Conservation (phyloP, 2,888 invertebrate genomes). For the Limulus polyphemus region DNA sequence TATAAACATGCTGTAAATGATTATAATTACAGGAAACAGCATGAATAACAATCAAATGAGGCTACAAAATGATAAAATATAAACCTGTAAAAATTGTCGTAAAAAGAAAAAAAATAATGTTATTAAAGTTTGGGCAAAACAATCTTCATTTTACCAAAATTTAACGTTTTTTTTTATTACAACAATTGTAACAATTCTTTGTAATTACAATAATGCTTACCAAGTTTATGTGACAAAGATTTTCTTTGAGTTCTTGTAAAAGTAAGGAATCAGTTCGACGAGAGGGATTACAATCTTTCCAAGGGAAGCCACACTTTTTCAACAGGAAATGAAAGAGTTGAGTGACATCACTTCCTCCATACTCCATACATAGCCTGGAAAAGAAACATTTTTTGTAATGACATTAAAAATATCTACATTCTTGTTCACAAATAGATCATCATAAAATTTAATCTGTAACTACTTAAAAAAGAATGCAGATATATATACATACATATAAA, state of each 20-base stretch:
- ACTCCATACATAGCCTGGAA: slow-evolving; percentile 48
- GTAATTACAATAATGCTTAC: slow-evolving; percentile 29
- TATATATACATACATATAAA: neutral
- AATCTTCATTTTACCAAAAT: too few relatives aligned
- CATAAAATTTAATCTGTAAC: neutral
- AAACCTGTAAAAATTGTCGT: too few relatives aligned
- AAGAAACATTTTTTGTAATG: neutral
- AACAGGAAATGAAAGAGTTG: slow-evolving; percentile 77
- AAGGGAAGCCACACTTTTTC: slow-evolving; percentile 79
- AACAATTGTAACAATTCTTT: too few relatives aligned
- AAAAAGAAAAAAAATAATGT: too few relatives aligned
- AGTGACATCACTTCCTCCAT: slow-evolving; percentile 82
- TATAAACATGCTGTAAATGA: too few relatives aligned
- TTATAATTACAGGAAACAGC: too few relatives aligned
- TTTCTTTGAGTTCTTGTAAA: slow-evolving; percentile 71
- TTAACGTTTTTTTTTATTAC: too few relatives aligned
- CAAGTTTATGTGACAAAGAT: slow-evolving; percentile 78
- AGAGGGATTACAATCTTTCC: slow-evolving; percentile 52
- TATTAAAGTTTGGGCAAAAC: too few relatives aligned
- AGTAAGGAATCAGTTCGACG: slow-evolving; percentile 61
- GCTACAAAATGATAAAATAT: too few relatives aligned
- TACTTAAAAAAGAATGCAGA: neutral
- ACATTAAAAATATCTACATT: neutral
- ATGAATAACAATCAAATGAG: too few relatives aligned
- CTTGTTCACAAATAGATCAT: neutral